These are phyloP conservation scores for Dastarcus helophoroides DNA, from an alignment of 2,888 invertebrate genomes.

Conservation along the genomic window DNA sequence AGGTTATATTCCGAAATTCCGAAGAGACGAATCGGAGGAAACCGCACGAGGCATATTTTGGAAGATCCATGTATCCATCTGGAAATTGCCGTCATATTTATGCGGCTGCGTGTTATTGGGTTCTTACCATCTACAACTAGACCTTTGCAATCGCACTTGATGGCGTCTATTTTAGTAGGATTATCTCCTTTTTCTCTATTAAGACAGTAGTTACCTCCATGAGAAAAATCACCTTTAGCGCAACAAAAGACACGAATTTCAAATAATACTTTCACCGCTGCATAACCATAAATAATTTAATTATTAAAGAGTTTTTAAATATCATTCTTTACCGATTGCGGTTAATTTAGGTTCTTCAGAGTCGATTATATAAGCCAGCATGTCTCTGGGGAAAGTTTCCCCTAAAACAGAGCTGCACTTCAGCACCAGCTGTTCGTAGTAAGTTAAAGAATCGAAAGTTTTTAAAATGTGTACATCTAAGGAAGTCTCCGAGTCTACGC, in stretches of 20 bases:
- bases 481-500: constrained; percentile 42
- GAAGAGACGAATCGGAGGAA: constrained; percentile 47
- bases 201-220: constrained; percentile 29
- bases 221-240: constrained; percentile 48
- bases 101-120: too few species aligned
- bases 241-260: constrained; percentile 48
- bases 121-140: constrained; percentile 23
- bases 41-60: constrained; percentile 51
- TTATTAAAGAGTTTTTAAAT: too few species aligned
- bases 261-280: constrained; percentile 49
- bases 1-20: constrained; percentile 47
- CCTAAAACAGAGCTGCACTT: constrained; percentile 56
- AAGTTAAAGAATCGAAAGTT: constrained; percentile 51
- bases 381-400: constrained; percentile 47
- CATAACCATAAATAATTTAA: too few species aligned
- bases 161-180: constrained; percentile 24
- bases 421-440: constrained; percentile 52
- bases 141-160: constrained; percentile 37
- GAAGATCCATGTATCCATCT: constrained; percentile 43
- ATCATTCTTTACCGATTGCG: too few species aligned
- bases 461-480: constrained; percentile 52
- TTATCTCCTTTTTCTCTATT: constrained; percentile 29
- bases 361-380: constrained; percentile 47
- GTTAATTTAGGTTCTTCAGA: too few species aligned
- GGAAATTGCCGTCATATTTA: too few species aligned